Base-by-base conservation (phyloP, 2,888 invertebrate species). In the Agriopis marginaria region DNA sequence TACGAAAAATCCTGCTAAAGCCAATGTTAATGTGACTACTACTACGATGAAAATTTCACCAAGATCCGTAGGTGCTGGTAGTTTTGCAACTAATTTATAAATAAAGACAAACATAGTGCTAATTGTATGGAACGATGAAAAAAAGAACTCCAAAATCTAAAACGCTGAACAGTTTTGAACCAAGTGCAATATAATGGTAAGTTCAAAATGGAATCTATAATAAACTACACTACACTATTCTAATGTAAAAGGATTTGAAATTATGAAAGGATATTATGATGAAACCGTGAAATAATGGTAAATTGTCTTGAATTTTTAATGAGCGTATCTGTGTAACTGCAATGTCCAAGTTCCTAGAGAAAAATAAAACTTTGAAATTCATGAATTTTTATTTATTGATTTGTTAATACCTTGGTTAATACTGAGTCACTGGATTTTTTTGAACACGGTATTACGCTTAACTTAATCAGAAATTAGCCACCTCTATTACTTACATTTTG, bases 1-100 rank as follows among this genome's bases (percentile, higher is more conserved):
- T 8, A 32, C 12, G 8, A 45, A 58, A 45, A 6, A 12, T 32
- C 23, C n/a, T 45, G 7, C 23, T 12, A 44, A 56, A 55, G 40
- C 6, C 7, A 58, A 32, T 32, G n/a, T n/a, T 23, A n/a, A 56
- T 45, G 11, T 72, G 14, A 76, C 84, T 10, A 86, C 86, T 0
- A 67, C 80, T 17, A 88, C 87, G 7, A 23, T 23, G 17, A 86
- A 75, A 67, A 78, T 82, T 67, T 82, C 84, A 56, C 56, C 69
- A 0, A 84, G 80, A 75, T 80, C 86, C 1, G 81, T 75, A 8
- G 84, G 77, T 45, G 78, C 76, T 49, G 74, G 78, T 14, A 9
- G 47, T n/a, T 17, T 56, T 17, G 7, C 49, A 1, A 6, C 8
- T 54, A 55, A 12, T 6, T 14, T 55, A 32, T 12, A 54, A 44